Evolutionary conservation across 1,140 invertebrate genomes (phyloP).

Genomic region (Caenorhabditis remanei): DNA sequence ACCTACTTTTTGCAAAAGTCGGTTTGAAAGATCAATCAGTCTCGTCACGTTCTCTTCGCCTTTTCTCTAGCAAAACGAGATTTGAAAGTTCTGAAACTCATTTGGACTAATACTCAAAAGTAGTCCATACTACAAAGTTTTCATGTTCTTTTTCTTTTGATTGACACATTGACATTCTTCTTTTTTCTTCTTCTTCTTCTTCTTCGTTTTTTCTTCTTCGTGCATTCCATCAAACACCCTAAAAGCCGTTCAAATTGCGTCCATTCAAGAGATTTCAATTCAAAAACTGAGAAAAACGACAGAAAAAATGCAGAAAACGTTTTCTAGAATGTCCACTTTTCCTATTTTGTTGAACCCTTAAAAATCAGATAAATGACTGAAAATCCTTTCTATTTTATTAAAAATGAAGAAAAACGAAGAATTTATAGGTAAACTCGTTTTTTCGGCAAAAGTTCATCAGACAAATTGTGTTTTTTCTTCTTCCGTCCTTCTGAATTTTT

Average conservation of each 20-base stretch:
- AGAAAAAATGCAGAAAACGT: not conserved
- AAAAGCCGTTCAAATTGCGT: conserved; percentile 47
- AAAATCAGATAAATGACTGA: no score
- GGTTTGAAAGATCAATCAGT: no score
- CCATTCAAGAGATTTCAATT: conserved; percentile 12
- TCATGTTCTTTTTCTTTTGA: conserved; percentile 10
- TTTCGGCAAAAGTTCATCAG: conserved; percentile 16
- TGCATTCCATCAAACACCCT: not conserved
- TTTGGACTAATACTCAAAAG: not conserved
- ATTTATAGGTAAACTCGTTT: not conserved
- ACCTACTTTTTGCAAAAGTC: no score
- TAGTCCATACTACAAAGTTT: not conserved
- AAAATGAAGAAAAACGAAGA: not conserved
- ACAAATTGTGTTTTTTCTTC: conserved; percentile 39
- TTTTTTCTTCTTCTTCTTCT: not conserved
- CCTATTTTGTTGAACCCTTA: no score
- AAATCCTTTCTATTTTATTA: not conserved
- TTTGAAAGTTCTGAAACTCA: no score
- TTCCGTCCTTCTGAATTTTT: not conserved
- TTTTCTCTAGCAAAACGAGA: no score
- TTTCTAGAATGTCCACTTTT: not conserved
- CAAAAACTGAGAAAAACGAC: not conserved
- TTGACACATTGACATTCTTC: conserved; percentile 16
- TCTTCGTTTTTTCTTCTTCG: not conserved
- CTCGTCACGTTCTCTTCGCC: no score